Conservation (phyloP, 2,113 vertebrate species). For the Buteo buteo region DNA sequence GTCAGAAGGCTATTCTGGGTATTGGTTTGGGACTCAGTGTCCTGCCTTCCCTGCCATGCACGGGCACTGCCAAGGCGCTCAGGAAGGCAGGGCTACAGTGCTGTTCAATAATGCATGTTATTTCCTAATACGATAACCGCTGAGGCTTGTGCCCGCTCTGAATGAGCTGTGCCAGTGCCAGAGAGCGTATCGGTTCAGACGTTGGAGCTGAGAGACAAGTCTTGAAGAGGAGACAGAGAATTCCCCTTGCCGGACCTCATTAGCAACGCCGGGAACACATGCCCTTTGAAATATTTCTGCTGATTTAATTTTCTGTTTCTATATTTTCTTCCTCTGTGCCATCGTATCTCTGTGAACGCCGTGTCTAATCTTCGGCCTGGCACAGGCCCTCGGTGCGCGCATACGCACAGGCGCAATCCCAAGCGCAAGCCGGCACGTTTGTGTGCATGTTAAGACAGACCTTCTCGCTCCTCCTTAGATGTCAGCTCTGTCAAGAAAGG, state of each 20-base stretch:
- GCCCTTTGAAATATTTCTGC: background rate
- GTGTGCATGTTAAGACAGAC: accelerated
- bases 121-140: background rate
- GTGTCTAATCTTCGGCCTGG: background rate
- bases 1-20: background rate
- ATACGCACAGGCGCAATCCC: accelerated
- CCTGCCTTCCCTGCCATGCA: background rate
- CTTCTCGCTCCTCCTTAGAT: background rate
- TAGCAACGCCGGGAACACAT: background rate
- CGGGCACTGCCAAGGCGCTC: background rate
- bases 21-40: background rate
- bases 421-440: accelerated
- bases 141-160: background rate
- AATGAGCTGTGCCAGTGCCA: background rate
- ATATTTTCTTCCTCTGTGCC: background rate
- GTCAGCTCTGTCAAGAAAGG: background rate
- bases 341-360: background rate
- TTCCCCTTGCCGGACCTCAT: background rate
- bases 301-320: background rate
- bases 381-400: accelerated
- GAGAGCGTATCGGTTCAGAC: background rate
- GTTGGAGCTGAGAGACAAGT: background rate
- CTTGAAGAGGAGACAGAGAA: background rate
- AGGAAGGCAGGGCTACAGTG: background rate
- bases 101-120: background rate